These are phyloP conservation scores for Hylyphantes graminicola DNA, from an alignment of 1,140 invertebrate genomes.

Conservation along the genomic window DNA sequence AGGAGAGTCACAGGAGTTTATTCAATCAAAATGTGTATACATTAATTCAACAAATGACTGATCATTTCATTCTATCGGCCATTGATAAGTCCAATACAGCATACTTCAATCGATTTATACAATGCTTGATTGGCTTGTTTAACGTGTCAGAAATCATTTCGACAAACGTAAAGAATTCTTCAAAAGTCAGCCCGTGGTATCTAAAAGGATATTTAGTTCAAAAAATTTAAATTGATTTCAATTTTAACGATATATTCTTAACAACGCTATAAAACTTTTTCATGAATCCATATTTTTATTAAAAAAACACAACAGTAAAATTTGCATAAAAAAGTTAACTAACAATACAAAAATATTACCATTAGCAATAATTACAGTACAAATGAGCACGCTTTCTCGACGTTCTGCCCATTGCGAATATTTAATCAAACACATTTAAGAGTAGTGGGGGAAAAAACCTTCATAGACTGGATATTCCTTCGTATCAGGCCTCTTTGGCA, in stretches of 20 bases:
- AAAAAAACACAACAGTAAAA: no score
- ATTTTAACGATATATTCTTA: neutral
- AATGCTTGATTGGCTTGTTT: slow-evolving; percentile 7
- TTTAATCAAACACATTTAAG: neutral
- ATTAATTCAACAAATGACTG: no score
- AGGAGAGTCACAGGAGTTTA: no score
- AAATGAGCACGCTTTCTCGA: neutral
- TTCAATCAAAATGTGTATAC: no score
- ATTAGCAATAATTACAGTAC: neutral
- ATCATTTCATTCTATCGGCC: neutral
- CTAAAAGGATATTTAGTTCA: neutral
- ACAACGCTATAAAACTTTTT: no score
- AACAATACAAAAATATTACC: neutral
- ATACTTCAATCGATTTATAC: slow-evolving; percentile 16
- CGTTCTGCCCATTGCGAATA: neutral
- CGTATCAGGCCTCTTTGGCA: no score
- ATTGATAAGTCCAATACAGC: neutral
- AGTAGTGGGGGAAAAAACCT: neutral
- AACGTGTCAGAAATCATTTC: neutral
- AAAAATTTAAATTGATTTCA: neutral
- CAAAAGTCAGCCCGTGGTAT: slow-evolving; percentile 1
- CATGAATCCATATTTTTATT: no score
- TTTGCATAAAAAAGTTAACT: no score
- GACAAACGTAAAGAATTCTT: neutral
- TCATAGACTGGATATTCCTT: no score